phyloP scores from a whole-genome alignment of 2,797 vertebrate species.

The Etheostoma perlongum region DNA sequence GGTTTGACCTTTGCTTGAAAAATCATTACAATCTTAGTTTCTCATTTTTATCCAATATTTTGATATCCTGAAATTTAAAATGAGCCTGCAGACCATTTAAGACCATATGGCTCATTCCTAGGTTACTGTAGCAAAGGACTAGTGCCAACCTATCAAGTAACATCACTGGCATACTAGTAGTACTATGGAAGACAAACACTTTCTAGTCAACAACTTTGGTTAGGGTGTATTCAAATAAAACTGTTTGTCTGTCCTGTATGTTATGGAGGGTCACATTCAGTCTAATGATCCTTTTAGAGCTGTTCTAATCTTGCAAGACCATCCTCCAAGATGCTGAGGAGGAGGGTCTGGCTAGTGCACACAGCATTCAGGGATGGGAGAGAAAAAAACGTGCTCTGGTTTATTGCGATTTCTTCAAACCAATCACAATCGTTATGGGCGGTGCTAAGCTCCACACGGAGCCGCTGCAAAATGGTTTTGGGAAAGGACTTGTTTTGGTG shows the following conservation, averaged over 20 bases:
- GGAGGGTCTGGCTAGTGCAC: no score
- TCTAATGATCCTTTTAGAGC: neutral
- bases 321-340: no score
- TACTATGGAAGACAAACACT: neutral
- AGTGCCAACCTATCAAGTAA: neutral
- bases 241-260: neutral
- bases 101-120: neutral
- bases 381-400: no score
- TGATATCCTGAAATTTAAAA: constrained; percentile 3
- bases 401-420: no score
- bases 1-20: constrained; percentile 51
- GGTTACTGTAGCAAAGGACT: neutral
- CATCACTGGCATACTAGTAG: neutral
- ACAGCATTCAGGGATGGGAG: no score
- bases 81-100: neutral
- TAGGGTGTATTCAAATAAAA: neutral
- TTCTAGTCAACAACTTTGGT: neutral
- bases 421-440: no score
- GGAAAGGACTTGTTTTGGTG: no score
- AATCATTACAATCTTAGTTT: constrained; percentile 38
- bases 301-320: neutral
- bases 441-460: no score
- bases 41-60: constrained; percentile 35
- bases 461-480: no score
- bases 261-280: neutral